Evolutionary conservation across 2,888 invertebrate species (phyloP).

Genomic region (Ashinkailepas kermadecensis): DNA sequence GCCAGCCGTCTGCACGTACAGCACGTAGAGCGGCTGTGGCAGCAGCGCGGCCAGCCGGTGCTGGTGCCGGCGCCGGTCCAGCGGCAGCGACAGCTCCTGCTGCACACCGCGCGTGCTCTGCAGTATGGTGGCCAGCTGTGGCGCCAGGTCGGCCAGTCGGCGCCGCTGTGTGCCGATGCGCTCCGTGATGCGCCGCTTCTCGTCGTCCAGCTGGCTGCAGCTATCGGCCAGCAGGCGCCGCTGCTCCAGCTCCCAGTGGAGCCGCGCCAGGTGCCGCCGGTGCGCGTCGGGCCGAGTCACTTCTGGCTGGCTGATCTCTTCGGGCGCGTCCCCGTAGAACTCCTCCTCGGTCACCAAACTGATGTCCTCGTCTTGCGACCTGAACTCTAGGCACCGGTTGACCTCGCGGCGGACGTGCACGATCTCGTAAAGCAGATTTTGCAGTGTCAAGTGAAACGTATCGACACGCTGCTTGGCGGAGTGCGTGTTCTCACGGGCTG

Average conservation of each 20-base stretch:
- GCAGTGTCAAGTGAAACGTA: constrained; percentile 77
- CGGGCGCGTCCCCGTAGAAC: constrained; percentile 72
- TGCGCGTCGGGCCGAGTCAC: not conserved
- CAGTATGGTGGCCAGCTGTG: not conserved
- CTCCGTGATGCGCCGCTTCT: not conserved
- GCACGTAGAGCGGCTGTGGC: constrained; percentile 72
- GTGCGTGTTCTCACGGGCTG: constrained; percentile 69
- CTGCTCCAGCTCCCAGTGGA: constrained; percentile 15
- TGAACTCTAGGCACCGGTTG: constrained; percentile 86
- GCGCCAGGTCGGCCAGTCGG: not conserved
- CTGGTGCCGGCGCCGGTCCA: constrained; percentile 8
- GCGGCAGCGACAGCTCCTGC: constrained; percentile 5
- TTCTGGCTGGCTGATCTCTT: constrained; percentile 46
- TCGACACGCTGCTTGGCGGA: constrained; percentile 83
- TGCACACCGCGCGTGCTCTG: constrained; percentile 9
- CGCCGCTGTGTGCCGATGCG: not conserved
- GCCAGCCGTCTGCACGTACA: constrained; percentile 75
- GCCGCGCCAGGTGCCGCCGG: constrained; percentile 1
- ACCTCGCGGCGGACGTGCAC: constrained; percentile 90
- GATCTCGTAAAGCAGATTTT: constrained; percentile 89
- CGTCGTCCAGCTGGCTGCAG: not conserved
- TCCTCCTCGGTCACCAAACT: constrained; percentile 75
- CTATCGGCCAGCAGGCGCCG: not conserved
- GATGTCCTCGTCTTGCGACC: constrained; percentile 88
- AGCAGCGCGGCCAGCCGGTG: constrained; percentile 40